Conservation (phyloP, 2,888 invertebrate species). For the Belgica antarctica region DNA sequence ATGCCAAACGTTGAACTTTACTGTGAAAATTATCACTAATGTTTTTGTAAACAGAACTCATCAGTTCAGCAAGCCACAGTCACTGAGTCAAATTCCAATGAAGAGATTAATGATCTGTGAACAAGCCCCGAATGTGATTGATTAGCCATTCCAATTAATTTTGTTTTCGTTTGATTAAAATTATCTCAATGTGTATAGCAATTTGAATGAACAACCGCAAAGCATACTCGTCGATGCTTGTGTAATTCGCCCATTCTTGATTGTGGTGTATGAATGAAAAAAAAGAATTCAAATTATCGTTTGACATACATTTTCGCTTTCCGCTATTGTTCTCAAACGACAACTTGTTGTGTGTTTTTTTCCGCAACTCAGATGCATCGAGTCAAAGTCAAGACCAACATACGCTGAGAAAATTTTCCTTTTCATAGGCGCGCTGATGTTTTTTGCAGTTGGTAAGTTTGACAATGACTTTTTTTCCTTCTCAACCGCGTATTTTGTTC, state of each 20-base stretch:
- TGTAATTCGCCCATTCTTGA: conserved; percentile 13
- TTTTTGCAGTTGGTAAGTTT: conserved; percentile 47
- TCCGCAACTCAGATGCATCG: conserved; percentile 46
- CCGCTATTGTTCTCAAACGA: conserved; percentile 36
- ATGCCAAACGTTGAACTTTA: too few relatives aligned
- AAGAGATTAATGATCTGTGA: conserved; percentile 16
- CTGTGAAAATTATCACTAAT: too few relatives aligned
- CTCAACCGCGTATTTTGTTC: background rate
- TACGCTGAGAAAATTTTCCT: conserved; percentile 47
- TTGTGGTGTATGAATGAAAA: conserved; percentile 3
- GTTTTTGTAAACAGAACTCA: background rate
- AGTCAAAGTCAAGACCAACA: conserved; percentile 46
- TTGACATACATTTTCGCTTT: conserved; percentile 40
- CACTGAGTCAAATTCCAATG: conserved; percentile 7
- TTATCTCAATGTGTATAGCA: background rate
- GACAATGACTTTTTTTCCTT: conserved; percentile 2
- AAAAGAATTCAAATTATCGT: conserved; percentile 36
- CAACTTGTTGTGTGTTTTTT: background rate
- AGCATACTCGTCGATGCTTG: background rate
- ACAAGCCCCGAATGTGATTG: background rate
- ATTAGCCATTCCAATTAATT: conserved; percentile 15
- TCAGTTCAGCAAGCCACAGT: background rate
- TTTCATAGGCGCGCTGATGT: conserved; percentile 46
- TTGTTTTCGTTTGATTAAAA: conserved; percentile 3
- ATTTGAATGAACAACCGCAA: conserved; percentile 17